Evolutionary conservation across 2,888 invertebrate genomes (phyloP).

Genomic region (Phymatocera aterrima): DNA sequence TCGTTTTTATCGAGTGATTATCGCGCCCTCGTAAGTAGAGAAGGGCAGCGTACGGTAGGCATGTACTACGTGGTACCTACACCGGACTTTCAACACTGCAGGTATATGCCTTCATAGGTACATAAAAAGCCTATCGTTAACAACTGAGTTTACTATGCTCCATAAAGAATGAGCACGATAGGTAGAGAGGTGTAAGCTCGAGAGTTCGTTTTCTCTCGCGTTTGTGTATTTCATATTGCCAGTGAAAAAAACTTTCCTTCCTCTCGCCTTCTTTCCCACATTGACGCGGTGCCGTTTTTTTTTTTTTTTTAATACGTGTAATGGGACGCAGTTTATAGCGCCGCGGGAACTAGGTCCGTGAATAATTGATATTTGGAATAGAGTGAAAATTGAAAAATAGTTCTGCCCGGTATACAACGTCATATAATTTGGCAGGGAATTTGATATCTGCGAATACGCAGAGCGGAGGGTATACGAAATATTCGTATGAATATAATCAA

Average conservation of each 20-base stretch:
- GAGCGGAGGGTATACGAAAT: too few relatives aligned
- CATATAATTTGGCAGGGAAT: too few relatives aligned
- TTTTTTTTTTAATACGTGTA: too few relatives aligned
- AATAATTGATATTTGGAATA: conserved; percentile 12
- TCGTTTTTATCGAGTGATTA: conserved; percentile 30
- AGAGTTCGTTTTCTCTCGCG: not conserved
- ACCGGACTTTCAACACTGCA: not conserved
- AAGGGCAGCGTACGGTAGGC: not conserved
- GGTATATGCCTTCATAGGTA: too few relatives aligned
- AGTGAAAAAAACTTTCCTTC: conserved; percentile 37
- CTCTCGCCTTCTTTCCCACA: not conserved
- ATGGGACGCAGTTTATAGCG: not conserved
- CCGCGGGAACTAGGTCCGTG: not conserved
- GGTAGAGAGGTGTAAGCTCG: conserved; percentile 12
- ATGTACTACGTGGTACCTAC: not conserved
- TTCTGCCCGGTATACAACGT: too few relatives aligned
- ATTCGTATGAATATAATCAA: too few relatives aligned
- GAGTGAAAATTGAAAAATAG: too few relatives aligned
- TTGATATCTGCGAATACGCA: too few relatives aligned
- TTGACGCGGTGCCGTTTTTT: not conserved
- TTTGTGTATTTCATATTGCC: conserved; percentile 2
- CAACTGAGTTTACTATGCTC: conserved; percentile 17
- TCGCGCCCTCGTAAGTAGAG: conserved; percentile 16
- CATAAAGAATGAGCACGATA: conserved; percentile 36
- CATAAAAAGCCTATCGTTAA: conserved; percentile 29